These are phyloP conservation scores for Vimba vimba DNA, from an alignment of 2,113 vertebrate genomes.

Conservation along the genomic window DNA sequence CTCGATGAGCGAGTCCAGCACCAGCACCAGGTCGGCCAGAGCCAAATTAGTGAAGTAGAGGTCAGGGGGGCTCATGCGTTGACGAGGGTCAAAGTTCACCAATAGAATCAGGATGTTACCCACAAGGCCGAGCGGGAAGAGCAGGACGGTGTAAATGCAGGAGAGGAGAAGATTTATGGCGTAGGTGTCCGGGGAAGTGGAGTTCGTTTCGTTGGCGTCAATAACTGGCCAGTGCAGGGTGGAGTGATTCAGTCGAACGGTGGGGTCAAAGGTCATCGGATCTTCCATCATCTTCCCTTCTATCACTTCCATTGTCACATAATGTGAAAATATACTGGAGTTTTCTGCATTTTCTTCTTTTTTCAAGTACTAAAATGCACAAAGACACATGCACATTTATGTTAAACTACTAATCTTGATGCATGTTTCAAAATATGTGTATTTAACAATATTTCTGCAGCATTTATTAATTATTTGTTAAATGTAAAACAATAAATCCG, in stretches of 20 bases:
- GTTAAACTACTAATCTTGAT: too few species aligned
- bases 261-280: background rate
- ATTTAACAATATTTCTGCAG: too few species aligned
- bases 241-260: background rate
- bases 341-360: background rate
- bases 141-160: slow-evolving; percentile 83
- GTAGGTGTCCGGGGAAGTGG: slow-evolving; percentile 74
- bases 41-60: slow-evolving; percentile 92
- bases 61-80: slow-evolving; percentile 85
- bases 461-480: too few species aligned
- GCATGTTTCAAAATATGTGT: background rate
- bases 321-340: background rate
- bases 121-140: slow-evolving; percentile 88
- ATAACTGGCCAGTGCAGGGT: background rate
- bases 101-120: slow-evolving; percentile 90
- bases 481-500: too few species aligned
- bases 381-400: background rate
- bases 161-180: slow-evolving; percentile 84
- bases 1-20: slow-evolving; percentile 90
- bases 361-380: background rate
- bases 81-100: slow-evolving; percentile 84
- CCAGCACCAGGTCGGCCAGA: slow-evolving; percentile 84
- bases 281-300: slow-evolving; percentile 20
- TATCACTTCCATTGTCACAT: background rate
- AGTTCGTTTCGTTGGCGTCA: slow-evolving; percentile 29